These are phyloP conservation scores for Scelioninae gen. 1 DNA, from an alignment of 2,888 invertebrate species.

Conservation along the genomic window DNA sequence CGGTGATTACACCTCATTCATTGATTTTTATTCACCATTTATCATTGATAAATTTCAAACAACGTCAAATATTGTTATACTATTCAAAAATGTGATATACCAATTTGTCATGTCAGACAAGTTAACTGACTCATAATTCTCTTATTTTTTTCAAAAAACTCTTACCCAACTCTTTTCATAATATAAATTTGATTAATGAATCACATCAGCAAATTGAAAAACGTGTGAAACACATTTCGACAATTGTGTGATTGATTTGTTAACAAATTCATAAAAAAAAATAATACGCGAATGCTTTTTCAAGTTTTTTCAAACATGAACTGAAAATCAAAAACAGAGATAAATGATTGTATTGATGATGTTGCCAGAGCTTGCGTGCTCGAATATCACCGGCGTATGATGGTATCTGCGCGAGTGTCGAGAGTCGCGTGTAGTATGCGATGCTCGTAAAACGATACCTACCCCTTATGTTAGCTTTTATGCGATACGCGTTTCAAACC, in stretches of 20 bases:
- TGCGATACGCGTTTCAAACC: constrained; percentile 43
- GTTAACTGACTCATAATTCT: background rate
- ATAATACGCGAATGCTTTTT: constrained; percentile 21
- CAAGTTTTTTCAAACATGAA: too few relatives aligned
- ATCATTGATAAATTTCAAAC: too few relatives aligned
- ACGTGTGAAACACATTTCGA: constrained; percentile 8
- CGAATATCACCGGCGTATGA: constrained; percentile 44
- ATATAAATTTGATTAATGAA: constrained; percentile 29
- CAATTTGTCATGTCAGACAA: too few relatives aligned
- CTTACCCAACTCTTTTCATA: constrained; percentile 14
- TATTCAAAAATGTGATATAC: too few relatives aligned
- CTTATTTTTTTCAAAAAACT: background rate
- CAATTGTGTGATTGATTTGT: constrained; percentile 18
- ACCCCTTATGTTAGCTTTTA: constrained; percentile 51
- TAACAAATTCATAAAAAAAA: constrained; percentile 5
- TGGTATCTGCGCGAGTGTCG: constrained; percentile 40
- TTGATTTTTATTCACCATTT: too few relatives aligned
- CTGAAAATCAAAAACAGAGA: constrained; percentile 42
- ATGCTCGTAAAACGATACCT: constrained; percentile 58
- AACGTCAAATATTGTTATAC: too few relatives aligned
- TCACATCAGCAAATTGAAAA: constrained; percentile 6
- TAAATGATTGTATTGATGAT: constrained; percentile 49
- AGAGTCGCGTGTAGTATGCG: constrained; percentile 51
- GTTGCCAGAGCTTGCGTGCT: constrained; percentile 49
- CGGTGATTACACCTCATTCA: too few relatives aligned